These are phyloP conservation scores for Megalops cyprinoides DNA, from an alignment of 2,797 vertebrate species.

Conservation along the genomic window DNA sequence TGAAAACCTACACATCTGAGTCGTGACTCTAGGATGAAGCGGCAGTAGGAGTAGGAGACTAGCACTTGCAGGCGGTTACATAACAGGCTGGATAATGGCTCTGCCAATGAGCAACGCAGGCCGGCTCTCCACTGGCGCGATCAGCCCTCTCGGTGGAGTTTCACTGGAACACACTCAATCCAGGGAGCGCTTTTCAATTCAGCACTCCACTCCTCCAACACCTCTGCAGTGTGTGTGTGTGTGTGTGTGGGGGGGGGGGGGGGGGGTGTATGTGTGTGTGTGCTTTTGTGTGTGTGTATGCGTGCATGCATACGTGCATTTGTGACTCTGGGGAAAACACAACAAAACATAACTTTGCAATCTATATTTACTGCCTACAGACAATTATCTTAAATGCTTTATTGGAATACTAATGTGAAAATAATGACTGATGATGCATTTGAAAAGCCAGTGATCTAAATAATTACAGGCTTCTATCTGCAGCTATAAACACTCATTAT, in stretches of 20 bases:
- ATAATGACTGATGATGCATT: too few relatives aligned
- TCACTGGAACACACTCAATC: neutral
- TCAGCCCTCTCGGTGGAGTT: constrained; percentile 24
- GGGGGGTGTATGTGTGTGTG: neutral
- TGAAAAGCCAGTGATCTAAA: too few relatives aligned
- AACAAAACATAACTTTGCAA: too few relatives aligned
- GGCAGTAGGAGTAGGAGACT: constrained; percentile 36
- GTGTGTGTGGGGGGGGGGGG: neutral
- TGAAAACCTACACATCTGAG: constrained; percentile 31
- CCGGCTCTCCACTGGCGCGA: constrained; percentile 7
- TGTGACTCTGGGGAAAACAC: too few relatives aligned
- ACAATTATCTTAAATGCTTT: too few relatives aligned
- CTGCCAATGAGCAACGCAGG: constrained; percentile 14
- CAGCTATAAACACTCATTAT: too few relatives aligned
- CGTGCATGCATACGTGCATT: too few relatives aligned
- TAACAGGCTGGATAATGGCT: constrained; percentile 23
- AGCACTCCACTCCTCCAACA: neutral
- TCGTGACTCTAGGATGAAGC: constrained; percentile 36
- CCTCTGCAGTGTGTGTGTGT: constrained; percentile 10
- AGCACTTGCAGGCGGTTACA: constrained; percentile 25
- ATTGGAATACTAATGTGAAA: too few relatives aligned
- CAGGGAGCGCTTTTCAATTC: neutral
- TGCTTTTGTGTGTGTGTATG: neutral
- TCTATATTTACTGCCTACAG: too few relatives aligned
- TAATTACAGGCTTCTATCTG: too few relatives aligned